These are phyloP conservation scores for Bucco capensis DNA, from an alignment of 2,113 vertebrate genomes.

Conservation along the genomic window DNA sequence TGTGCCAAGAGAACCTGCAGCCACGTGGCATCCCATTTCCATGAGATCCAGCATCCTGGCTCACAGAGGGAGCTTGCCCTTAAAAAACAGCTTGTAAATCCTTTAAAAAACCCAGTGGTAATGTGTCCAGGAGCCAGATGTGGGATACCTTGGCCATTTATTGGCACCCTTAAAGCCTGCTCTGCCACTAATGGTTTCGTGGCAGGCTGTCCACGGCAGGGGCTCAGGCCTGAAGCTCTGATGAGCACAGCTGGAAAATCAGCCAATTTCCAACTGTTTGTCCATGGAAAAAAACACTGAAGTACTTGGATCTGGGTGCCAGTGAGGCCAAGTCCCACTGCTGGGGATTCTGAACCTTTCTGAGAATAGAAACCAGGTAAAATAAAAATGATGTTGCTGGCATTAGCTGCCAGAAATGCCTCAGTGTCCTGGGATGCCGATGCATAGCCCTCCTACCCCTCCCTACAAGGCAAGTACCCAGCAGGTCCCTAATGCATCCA, in stretches of 20 bases:
- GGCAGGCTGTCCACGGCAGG: accelerated
- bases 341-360: not conserved
- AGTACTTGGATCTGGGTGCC: not conserved
- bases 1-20: not conserved
- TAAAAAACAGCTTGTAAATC: not conserved
- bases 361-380: not conserved
- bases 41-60: not conserved
- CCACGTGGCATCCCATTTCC: accelerated
- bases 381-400: not conserved
- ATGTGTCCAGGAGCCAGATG: not conserved
- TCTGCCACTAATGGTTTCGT: not conserved
- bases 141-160: not conserved
- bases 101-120: not conserved
- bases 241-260: not conserved
- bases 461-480: not conserved
- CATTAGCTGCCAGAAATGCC: not conserved
- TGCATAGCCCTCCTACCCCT: not conserved
- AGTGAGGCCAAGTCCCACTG: not conserved
- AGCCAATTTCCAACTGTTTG: not conserved
- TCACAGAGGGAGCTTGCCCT: not conserved
- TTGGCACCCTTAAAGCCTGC: not conserved
- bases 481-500: accelerated
- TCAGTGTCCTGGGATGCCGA: accelerated
- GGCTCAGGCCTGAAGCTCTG: not conserved
- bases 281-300: not conserved